Conservation (phyloP, 2,797 vertebrate genomes). For the Ctenosaura bakeri region DNA sequence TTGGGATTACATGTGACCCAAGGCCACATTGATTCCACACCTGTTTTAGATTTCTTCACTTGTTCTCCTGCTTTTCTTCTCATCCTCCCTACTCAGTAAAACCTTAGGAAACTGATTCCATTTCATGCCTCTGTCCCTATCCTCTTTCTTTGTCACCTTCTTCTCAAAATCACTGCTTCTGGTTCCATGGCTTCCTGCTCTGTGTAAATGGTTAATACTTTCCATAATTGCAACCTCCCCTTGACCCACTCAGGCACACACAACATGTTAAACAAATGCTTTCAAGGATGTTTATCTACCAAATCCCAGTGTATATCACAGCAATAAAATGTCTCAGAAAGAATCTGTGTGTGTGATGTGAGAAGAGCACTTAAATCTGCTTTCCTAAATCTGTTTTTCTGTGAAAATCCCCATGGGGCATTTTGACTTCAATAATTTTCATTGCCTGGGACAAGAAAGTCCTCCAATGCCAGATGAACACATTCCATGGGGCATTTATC, state of each 20-base stretch:
- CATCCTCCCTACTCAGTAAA: not conserved
- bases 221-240: not conserved
- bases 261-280: not conserved
- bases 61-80: not conserved
- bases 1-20: no score
- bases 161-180: not conserved
- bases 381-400: not conserved
- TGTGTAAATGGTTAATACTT: not conserved
- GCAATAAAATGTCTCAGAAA: not conserved
- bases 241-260: not conserved
- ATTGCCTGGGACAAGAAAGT: not conserved
- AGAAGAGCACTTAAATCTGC: not conserved
- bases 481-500: not conserved
- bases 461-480: not conserved
- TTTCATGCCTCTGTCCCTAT: not conserved
- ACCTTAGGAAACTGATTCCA: not conserved
- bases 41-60: not conserved
- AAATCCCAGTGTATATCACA: not conserved
- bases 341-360: not conserved
- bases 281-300: not conserved
- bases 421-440: not conserved
- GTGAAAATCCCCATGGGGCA: not conserved
- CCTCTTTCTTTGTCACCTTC: not conserved
- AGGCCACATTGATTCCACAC: no score
- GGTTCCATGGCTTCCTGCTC: not conserved